A percentile compares a stretch with the other conserved stretches of the same genome.
These are phyloP conservation scores for Sapajus apella DNA, from an alignment of 2,113 vertebrate species.

Conservation along the genomic window DNA sequence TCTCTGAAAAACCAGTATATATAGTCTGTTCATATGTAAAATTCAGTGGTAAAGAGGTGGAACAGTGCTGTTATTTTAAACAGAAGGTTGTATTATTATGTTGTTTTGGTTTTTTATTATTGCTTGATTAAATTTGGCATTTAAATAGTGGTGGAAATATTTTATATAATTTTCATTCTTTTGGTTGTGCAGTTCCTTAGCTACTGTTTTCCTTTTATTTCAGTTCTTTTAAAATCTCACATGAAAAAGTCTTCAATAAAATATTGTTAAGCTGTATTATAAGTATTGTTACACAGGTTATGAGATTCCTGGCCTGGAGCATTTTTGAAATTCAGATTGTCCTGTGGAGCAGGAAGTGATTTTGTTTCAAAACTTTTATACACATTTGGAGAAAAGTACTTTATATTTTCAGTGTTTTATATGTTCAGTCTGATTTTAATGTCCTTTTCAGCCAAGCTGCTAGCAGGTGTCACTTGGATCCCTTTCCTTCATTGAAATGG, in stretches of 20 bases:
- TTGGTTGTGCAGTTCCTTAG: constrained; percentile 86
- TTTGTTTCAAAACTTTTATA: constrained; percentile 85
- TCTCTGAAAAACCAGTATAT: constrained; percentile 86
- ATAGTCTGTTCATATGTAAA: constrained; percentile 90
- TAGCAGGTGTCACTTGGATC: constrained; percentile 88
- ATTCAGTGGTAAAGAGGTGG: constrained; percentile 83
- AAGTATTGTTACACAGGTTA: constrained; percentile 83
- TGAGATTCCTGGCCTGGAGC: constrained; percentile 85
- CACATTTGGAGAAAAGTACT: constrained; percentile 82
- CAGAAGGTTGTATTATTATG: constrained; percentile 83
- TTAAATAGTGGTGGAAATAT: constrained; percentile 87
- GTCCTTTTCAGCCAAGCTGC: constrained; percentile 91
- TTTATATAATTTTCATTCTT: constrained; percentile 85
- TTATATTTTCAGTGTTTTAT: constrained; percentile 82
- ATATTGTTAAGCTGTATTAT: constrained; percentile 85
- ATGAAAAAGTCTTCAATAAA: constrained; percentile 82
- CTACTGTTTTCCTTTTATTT: constrained; percentile 83
- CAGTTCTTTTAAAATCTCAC: constrained; percentile 76
- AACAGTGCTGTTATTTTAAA: constrained; percentile 88
- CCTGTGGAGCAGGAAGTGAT: constrained; percentile 89
- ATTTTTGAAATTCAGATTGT: constrained; percentile 84
- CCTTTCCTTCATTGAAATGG: constrained; percentile 90
- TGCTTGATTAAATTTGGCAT: constrained; percentile 88
- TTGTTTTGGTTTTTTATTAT: constrained; percentile 81
- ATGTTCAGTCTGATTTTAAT: constrained; percentile 74